Evolutionary conservation across 1,140 invertebrate genomes (phyloP).

Genomic region (Oscheius sp.): DNA sequence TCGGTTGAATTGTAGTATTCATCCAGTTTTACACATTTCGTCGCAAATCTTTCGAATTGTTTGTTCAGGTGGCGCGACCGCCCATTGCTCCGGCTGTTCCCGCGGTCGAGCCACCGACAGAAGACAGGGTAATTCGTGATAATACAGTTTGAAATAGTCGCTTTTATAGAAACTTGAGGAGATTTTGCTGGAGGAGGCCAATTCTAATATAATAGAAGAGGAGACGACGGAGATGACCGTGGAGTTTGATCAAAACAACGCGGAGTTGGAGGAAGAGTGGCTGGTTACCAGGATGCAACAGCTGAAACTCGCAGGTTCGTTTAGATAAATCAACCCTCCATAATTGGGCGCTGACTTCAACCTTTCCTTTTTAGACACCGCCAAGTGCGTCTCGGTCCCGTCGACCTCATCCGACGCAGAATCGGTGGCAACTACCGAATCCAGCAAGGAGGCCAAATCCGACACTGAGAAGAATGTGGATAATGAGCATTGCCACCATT

Average conservation of each 20-base stretch:
- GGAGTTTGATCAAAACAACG: constrained; percentile 2
- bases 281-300: not conserved
- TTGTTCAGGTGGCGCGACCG: constrained; percentile 4
- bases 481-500: not conserved
- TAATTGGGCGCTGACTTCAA: too few relatives aligned
- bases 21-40: too few relatives aligned
- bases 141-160: not conserved
- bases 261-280: not conserved
- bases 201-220: too few relatives aligned
- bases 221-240: too few relatives aligned
- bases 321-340: too few relatives aligned
- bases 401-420: not conserved
- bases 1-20: too few relatives aligned
- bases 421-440: not conserved
- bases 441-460: not conserved
- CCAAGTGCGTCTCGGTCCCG: not conserved
- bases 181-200: too few relatives aligned
- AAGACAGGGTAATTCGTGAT: not conserved
- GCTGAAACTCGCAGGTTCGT: too few relatives aligned
- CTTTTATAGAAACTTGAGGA: too few relatives aligned
- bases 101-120: not conserved
- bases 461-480: not conserved
- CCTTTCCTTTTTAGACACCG: not conserved
- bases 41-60: too few relatives aligned
- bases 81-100: not conserved